Percentiles rank a stretch among this genome's conserved stretches.
These are phyloP conservation scores for Pseudorasbora parva DNA, from an alignment of 2,113 vertebrate species.

Conservation along the genomic window DNA sequence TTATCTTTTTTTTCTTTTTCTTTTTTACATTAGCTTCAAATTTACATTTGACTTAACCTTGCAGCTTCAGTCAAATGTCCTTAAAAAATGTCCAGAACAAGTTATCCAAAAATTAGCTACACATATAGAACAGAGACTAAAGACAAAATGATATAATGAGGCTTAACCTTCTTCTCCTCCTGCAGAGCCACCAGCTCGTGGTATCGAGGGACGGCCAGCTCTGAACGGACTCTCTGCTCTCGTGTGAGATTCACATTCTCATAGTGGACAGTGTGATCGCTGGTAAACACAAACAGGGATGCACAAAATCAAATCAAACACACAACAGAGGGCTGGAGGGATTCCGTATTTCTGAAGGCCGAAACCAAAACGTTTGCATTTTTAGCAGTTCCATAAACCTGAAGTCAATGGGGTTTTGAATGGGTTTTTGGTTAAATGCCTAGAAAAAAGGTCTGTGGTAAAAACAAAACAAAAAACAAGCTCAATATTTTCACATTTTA, in stretches of 20 bases:
- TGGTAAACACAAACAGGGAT: constrained; percentile 53
- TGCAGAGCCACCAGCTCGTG: constrained; percentile 68
- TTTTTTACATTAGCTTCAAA: too few species aligned
- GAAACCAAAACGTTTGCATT: not conserved
- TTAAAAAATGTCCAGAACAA: not conserved
- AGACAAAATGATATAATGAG: not conserved
- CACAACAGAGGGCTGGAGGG: not conserved
- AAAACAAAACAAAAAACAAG: too few species aligned
- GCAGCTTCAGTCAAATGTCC: not conserved
- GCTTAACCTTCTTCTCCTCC: constrained; percentile 59
- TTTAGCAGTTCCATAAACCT: not conserved
- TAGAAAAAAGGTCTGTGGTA: not conserved
- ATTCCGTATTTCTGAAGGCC: not conserved
- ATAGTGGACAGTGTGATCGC: constrained; percentile 66
- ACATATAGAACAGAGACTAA: too few species aligned
- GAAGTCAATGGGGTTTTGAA: not conserved
- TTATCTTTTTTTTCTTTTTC: too few species aligned
- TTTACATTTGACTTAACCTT: not conserved
- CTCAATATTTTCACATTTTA: not conserved
- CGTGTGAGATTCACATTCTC: constrained; percentile 76
- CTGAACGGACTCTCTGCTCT: constrained; percentile 62
- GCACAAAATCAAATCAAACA: not conserved
- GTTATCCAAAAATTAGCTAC: not conserved
- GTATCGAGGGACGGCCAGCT: constrained; percentile 65
- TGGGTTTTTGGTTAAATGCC: not conserved